Conservation (phyloP, 2,797 vertebrate species). For the Scolopax rusticola region DNA sequence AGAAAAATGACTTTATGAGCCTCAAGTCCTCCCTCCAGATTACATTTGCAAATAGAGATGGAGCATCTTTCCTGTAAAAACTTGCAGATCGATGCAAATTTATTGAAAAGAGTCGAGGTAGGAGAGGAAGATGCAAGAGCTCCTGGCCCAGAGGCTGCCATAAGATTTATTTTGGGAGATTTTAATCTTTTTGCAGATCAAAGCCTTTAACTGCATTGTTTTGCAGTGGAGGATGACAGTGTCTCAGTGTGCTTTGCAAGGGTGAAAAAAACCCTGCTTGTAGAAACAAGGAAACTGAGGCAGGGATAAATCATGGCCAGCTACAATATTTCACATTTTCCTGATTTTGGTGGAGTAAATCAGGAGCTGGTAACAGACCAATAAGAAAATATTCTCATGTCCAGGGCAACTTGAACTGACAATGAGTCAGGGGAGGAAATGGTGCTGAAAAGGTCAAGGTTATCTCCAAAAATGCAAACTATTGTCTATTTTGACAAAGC, state of each 20-base stretch:
- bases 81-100: accelerated
- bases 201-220: background rate
- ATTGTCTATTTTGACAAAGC: background rate
- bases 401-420: background rate
- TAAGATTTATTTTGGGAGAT: background rate
- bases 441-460: background rate
- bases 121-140: background rate
- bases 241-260: accelerated
- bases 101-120: background rate
- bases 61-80: background rate
- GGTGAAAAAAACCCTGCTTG: background rate
- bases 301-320: background rate
- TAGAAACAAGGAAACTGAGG: background rate
- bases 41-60: background rate
- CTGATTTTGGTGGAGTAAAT: background rate
- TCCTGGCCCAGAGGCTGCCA: background rate
- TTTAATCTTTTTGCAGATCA: background rate
- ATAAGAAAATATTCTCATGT: background rate
- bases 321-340: background rate
- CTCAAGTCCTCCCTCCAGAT: background rate
- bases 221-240: background rate
- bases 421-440: background rate
- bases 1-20: background rate
- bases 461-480: background rate
- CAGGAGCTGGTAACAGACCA: background rate